Percentiles rank a stretch among this genome's conserved stretches.
Evolutionary conservation across 2,888 invertebrate genomes (phyloP).

Genomic region (Punctoribates punctum): DNA sequence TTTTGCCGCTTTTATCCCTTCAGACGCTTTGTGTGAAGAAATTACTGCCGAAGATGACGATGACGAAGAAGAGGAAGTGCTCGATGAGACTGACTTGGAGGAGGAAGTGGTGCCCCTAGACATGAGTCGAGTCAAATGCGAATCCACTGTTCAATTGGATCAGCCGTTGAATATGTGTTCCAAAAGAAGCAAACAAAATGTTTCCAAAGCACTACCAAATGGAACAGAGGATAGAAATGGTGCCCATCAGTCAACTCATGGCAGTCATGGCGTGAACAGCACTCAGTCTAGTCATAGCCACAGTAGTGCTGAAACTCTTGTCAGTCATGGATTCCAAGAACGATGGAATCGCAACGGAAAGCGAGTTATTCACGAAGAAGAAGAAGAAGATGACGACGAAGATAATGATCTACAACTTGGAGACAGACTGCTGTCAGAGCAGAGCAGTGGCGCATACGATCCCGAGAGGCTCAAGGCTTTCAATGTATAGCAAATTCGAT

Average conservation of each 20-base stretch:
- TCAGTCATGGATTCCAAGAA: slow-evolving; percentile 5
- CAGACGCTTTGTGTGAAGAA: slow-evolving; percentile 31
- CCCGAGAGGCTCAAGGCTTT: slow-evolving; percentile 93
- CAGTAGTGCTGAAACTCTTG: not conserved
- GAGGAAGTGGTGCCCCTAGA: slow-evolving; percentile 19
- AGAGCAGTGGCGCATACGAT: slow-evolving; percentile 74
- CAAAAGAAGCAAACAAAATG: slow-evolving; percentile 3
- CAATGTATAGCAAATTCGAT: slow-evolving; percentile 66
- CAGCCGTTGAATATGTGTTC: slow-evolving; percentile 22
- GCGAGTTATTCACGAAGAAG: slow-evolving; percentile 41
- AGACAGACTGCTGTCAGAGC: slow-evolving; percentile 57
- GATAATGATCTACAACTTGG: slow-evolving; percentile 75
- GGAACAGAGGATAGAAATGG: slow-evolving; percentile 8
- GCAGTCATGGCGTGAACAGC: not conserved
- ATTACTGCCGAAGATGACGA: slow-evolving; percentile 38
- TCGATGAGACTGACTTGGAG: slow-evolving; percentile 19
- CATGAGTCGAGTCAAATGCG: slow-evolving; percentile 35
- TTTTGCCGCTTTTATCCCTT: not conserved
- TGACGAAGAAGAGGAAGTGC: slow-evolving; percentile 39
- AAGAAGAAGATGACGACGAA: slow-evolving; percentile 48
- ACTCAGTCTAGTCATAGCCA: not conserved
- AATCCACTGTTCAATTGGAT: not conserved
- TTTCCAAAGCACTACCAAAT: not conserved
- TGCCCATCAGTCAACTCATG: not conserved
- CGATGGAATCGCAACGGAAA: slow-evolving; percentile 35